Conservation (phyloP, 1,140 invertebrate species). For the Seison nebaliae region DNA sequence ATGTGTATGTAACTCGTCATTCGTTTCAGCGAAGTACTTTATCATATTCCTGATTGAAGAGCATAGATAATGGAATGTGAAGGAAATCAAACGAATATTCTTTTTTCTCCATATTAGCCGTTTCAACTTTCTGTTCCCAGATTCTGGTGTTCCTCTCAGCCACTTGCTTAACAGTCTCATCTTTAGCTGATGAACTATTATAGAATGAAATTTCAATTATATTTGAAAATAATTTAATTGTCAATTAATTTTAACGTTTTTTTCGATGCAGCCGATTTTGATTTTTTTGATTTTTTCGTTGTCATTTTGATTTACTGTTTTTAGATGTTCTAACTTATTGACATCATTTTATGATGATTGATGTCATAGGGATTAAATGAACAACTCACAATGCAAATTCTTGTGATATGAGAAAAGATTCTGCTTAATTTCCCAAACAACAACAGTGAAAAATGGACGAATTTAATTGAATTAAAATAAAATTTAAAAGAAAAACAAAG, state of each 20-base stretch:
- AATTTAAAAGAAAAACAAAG: too few species aligned
- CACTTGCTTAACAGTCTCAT: conserved; percentile 19
- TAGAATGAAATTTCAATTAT: conserved; percentile 4
- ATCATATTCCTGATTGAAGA: conserved; percentile 20
- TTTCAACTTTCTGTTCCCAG: conserved; percentile 23
- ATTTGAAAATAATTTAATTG: not conserved
- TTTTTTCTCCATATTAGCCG: conserved; percentile 19
- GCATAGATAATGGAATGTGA: conserved; percentile 2
- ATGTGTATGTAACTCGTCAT: conserved; percentile 22
- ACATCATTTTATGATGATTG: too few species aligned
- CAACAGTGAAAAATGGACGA: too few species aligned
- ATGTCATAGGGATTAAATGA: too few species aligned
- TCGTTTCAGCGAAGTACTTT: conserved; percentile 20
- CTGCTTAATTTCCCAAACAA: too few species aligned
- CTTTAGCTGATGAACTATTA: conserved; percentile 18
- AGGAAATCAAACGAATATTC: conserved; percentile 19
- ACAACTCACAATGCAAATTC: too few species aligned
- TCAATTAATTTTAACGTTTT: not conserved
- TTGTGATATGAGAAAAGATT: too few species aligned
- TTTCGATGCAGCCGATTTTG: not conserved
- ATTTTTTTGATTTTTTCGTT: conserved; percentile 1
- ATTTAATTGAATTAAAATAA: too few species aligned
- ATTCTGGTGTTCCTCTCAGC: conserved; percentile 22
- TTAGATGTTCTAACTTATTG: conserved; percentile 4
- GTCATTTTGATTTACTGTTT: conserved; percentile 5